Base-by-base conservation (phyloP, 2,888 invertebrate species). In the Cheilosia vulpina region DNA sequence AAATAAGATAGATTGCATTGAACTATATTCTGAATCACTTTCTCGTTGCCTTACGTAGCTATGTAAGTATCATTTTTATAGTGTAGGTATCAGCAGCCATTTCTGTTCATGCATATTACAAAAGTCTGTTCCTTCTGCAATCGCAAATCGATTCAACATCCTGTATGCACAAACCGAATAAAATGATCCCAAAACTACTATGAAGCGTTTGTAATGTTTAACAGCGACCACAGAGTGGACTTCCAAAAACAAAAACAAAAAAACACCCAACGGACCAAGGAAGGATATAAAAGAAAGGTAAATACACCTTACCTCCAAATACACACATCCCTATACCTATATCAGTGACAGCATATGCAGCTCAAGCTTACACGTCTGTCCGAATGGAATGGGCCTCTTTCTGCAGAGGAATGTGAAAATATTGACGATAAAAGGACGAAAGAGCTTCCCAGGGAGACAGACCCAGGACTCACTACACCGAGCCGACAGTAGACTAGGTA, bases 341-440 rank as follows among this genome's bases (percentile, higher is more conserved):
- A 47, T 21, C n/a, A 19, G 19, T 7, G 3, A 4, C 13, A 17
- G 15, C 21, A 55, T 27, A 38, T 24, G 17, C n/a, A 38, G 41
- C 52, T 57, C 41, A 43, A 52, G 52, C 31, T 43, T 41, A 43
- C 65, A 53, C 34, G 50, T 66, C 50, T 41, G 38, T 1, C 27
- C 15, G 43, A 52, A n/a, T 13, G 41, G 17, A 38, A n/a, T 7
- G 41, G 31, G 27, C 31, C 21, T 15, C 52, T 45, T n/a, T 15
- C 52, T 45, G 38, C 24, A 52, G 45, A 63, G 53, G 83, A 83
- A 83, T 83, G 79, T 58, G 62, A 50, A 79, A 71, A 76, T 71
- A 77, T 81, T 71, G 81, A 71, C 57, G 76, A 47, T 58, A 69
- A 81, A 77, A 69, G 63, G 58, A 75, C 71, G 65, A 45, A 43